Percentiles rank a stretch among this genome's conserved stretches.
phyloP scores from a whole-genome alignment of 2,888 invertebrate species.

The Hemaris fuciformis region DNA sequence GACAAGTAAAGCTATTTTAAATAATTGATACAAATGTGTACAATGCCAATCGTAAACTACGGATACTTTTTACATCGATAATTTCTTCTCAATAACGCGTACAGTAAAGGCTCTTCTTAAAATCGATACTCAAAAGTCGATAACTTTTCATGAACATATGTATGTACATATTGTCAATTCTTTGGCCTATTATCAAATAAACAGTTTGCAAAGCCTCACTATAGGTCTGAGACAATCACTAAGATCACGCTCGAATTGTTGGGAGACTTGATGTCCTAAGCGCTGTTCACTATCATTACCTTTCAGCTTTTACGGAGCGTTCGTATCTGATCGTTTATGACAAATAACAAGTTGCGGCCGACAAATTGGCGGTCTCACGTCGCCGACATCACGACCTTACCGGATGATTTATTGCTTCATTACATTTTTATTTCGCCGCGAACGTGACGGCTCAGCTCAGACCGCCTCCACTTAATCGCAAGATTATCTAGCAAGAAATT shows the following conservation, averaged over 20 bases:
- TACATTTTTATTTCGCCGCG: constrained; percentile 3
- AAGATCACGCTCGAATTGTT: not conserved
- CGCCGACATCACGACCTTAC: constrained; percentile 15
- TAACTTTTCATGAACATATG: too few relatives aligned
- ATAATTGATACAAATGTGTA: too few relatives aligned
- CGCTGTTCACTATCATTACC: constrained; percentile 12
- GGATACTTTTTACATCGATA: too few relatives aligned
- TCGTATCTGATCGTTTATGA: not conserved
- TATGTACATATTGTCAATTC: too few relatives aligned
- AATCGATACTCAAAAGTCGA: too few relatives aligned
- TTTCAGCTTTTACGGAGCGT: not conserved
- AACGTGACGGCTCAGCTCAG: not conserved
- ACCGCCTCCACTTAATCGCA: constrained; percentile 15
- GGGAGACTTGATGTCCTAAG: not conserved
- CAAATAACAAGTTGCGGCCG: constrained; percentile 17
- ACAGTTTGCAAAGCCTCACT: too few relatives aligned
- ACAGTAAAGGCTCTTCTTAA: too few relatives aligned
- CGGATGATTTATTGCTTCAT: constrained; percentile 18
- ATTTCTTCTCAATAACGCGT: too few relatives aligned
- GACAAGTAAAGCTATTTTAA: too few relatives aligned
- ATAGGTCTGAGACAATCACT: too few relatives aligned
- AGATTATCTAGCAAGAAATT: constrained; percentile 18
- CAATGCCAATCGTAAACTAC: too few relatives aligned
- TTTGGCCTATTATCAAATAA: too few relatives aligned
- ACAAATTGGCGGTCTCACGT: constrained; percentile 14